phyloP scores from a whole-genome alignment of 2,888 invertebrate genomes.

The Cephalotes varians region DNA sequence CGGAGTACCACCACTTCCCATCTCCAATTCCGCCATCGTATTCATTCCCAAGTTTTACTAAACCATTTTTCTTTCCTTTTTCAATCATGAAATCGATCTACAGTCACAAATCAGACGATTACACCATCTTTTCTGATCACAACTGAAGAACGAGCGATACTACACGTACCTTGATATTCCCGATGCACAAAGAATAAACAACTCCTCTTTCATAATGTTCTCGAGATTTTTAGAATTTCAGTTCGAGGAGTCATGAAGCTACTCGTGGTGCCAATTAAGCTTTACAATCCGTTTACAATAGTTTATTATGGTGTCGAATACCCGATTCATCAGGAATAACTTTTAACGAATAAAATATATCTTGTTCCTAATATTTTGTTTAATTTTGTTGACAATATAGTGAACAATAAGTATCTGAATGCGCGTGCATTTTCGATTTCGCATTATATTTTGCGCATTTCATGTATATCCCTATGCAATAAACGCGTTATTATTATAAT shows the following conservation, averaged over 20 bases:
- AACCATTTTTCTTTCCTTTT: constrained; percentile 22
- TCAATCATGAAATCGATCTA: not conserved
- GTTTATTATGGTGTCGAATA: not conserved
- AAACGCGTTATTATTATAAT: not conserved
- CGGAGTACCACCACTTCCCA: not conserved
- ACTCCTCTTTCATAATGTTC: not conserved
- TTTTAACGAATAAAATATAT: not conserved
- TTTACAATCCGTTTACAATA: not conserved
- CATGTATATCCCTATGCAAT: not conserved
- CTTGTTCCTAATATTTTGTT: constrained; percentile 15
- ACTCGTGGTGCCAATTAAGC: constrained; percentile 35
- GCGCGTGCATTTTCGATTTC: not conserved
- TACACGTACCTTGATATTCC: constrained; percentile 15
- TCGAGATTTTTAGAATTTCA: constrained; percentile 8
- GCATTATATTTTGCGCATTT: not conserved
- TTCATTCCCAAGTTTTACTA: not conserved
- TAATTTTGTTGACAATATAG: constrained; percentile 16
- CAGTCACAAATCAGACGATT: constrained; percentile 13
- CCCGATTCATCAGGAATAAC: not conserved
- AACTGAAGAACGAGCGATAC: constrained; percentile 37
- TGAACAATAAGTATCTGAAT: not conserved
- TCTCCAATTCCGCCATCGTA: not conserved
- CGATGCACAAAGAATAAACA: not conserved
- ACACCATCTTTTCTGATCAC: constrained; percentile 41
- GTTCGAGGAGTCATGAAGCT: not conserved